Base-by-base conservation (phyloP, 2,888 invertebrate genomes). In the Eumerus sabulonum region DNA sequence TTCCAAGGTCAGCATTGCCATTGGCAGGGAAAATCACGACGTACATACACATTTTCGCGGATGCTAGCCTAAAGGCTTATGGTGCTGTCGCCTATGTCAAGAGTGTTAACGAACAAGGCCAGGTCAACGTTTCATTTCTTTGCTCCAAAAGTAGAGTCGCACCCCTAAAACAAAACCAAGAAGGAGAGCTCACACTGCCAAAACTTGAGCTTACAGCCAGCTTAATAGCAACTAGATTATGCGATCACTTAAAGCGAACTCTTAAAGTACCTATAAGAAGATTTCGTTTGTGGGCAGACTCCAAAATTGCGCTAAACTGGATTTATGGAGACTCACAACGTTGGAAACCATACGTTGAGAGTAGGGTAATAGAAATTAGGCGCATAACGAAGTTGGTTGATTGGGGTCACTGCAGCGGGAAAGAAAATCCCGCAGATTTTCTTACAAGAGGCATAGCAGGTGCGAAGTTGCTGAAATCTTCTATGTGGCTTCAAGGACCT, bases 31-130 rank as follows among this genome's bases (percentile, higher is more conserved):
- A 11, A n/a, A 11, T n/a, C 1, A 40, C n/a, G 3, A 40, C 40
- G 3, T 27, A 27, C 27, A 13, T 63, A n/a, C 63, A 63, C 45
- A 45, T 63, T 40, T 63, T 63, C 13, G 63, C 45, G 35, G 63
- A 53, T 13, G 53, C 53, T 14, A 53, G 53, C 7, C 17, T 45
- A 50, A 63, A 63, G 35, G 38, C 48, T 14, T 66, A 56, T n/a
- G 48, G 54, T 16, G 45, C 47, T 1, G 54, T 66, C 1, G 47
- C 54, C n/a, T 66, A 40, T 27, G 12, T 66, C 1, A 66, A 56
- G 17, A 54, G 11, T 38, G 36, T n/a, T 4, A 54, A 64, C 11
- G 14, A 18, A 0, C 40, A n/a, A 19, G 19, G 38, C 4, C 13
- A 18, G 36, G 11, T 45, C 4, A 64, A 9, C 1, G 5, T 48